Base-by-base conservation (phyloP, 2,113 vertebrate species). In the Pterocles gutturalis region DNA sequence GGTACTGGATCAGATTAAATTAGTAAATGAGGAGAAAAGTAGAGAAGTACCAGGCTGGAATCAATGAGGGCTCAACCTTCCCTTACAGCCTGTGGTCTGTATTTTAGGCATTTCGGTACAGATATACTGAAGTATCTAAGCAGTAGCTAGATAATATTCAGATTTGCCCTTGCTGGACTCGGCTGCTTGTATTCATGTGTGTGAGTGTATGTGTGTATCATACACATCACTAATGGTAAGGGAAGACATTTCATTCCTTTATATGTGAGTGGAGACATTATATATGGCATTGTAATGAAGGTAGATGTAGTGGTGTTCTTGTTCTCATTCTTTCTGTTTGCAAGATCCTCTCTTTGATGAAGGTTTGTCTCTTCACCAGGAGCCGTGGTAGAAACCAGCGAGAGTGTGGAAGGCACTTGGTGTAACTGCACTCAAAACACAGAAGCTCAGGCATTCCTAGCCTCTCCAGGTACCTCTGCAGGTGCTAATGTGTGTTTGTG, bases 21-120 rank as follows among this genome's bases (percentile, higher is more conserved):
- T n/a, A 83, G 71, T 86, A 80, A 76, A 90, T 80, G 25, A 34
- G 78, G 62, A 70, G 33, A 61, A 69, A 94, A 89, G 53, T 24
- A 90, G 83, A 61, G 57, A 55, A 90, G 46, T 79, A 66, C 55
- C 78, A 70, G 55, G 43, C 24, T 71, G 53, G 75, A 87, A 83
- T 88, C 69, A 73, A 18, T 3, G 2, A 82, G 33, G 26, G 49
- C 54, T 70, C 65, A 91, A 14, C 17, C 48, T 67, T 49, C 77
- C 45, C 58, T 72, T 45, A 17, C 45, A 69, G n/a, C 18, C 51
- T 92, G 41, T 49, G 45, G 31, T 31, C 70, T 96, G 69, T 76
- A 24, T 83, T 89, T 62, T 48, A 75, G 43, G 38, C 16, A 17
- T 88, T 92, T 90, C 41, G 29, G 4, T 55, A 48, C 7, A 64